phyloP scores from a whole-genome alignment of 2,797 vertebrate species.

The Apodemus agrarius region DNA sequence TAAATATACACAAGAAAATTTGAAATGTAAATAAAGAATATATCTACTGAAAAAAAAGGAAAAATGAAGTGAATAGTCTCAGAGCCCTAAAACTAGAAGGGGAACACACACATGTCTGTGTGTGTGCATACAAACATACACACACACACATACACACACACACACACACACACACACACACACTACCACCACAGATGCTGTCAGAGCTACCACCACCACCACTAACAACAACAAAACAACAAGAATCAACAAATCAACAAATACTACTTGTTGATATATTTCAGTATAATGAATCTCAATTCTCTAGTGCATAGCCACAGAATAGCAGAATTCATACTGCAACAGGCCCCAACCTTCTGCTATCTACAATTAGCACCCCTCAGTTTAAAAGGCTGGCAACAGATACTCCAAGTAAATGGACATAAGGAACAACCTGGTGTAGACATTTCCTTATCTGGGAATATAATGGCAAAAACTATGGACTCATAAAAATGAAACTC shows the following conservation, averaged over 20 bases:
- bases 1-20: background rate
- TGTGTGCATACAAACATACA: background rate
- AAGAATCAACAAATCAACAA: background rate
- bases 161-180: background rate
- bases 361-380: background rate
- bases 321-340: background rate
- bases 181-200: background rate
- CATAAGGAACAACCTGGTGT: background rate
- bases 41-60: no score
- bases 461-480: background rate
- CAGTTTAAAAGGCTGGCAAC: background rate
- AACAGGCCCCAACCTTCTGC: background rate
- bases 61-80: background rate
- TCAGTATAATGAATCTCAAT: background rate
- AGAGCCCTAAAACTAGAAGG: background rate
- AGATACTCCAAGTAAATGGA: background rate
- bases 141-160: background rate
- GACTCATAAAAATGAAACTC: background rate
- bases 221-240: background rate
- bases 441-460: background rate
- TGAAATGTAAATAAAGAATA: no score
- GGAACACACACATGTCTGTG: no score
- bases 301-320: no score
- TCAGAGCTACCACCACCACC: rapidly evolving
- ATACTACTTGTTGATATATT: background rate